These are phyloP conservation scores for Carapus acus DNA, from an alignment of 2,797 vertebrate genomes.

Conservation along the genomic window DNA sequence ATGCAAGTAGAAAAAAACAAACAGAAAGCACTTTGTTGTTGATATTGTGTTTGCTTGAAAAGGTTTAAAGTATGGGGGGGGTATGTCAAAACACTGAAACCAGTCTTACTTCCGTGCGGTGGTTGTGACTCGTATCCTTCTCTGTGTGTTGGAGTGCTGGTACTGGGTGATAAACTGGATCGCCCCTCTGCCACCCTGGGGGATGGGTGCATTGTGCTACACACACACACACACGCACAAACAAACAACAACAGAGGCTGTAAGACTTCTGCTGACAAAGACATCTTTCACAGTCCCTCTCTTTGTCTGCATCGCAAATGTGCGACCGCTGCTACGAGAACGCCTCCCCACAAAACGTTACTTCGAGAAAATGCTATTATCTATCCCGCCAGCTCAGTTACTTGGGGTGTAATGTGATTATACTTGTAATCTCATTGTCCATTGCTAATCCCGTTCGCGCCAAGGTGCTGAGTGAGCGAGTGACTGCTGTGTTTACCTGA, in stretches of 20 bases:
- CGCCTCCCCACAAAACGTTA: neutral
- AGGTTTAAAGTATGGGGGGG: too few relatives aligned
- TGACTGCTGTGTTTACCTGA: slow-evolving; percentile 74
- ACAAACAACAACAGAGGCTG: slow-evolving; percentile 13
- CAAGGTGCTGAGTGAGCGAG: neutral
- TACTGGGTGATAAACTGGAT: slow-evolving; percentile 95
- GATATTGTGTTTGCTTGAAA: neutral
- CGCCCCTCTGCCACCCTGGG: slow-evolving; percentile 90
- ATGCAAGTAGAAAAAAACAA: too few relatives aligned
- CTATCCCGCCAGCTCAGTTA: neutral
- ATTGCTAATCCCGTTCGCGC: neutral
- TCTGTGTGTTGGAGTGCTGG: slow-evolving; percentile 91
- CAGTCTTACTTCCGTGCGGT: slow-evolving; percentile 88
- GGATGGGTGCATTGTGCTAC: slow-evolving; percentile 90
- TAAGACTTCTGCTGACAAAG: slow-evolving; percentile 18
- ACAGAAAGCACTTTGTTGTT: too few relatives aligned
- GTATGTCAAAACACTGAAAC: slow-evolving; percentile 3
- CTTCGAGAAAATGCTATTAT: slow-evolving; percentile 4
- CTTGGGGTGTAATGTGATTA: slow-evolving; percentile 3
- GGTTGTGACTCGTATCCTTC: slow-evolving; percentile 89
- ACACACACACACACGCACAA: too few relatives aligned
- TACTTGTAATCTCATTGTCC: neutral
- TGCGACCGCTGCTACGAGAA: neutral
- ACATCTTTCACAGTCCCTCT: slow-evolving; percentile 3
- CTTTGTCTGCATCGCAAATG: slow-evolving; percentile 10